A percentile compares a stretch with the other conserved stretches of the same genome.
Conservation (phyloP, 2,797 vertebrate species). For the Pipistrellus kuhlii region DNA sequence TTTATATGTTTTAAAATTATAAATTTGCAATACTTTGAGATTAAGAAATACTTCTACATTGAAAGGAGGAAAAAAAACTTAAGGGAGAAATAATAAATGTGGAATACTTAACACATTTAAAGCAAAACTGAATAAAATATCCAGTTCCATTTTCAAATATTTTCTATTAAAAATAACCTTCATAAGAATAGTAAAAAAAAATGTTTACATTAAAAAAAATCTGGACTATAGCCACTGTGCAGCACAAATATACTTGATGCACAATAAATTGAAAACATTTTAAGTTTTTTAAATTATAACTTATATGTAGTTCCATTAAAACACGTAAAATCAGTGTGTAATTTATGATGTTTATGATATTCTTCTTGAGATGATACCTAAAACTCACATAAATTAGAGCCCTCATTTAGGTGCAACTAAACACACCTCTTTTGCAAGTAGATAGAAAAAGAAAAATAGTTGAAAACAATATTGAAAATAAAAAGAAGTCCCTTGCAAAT, state of each 20-base stretch:
- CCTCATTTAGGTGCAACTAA: background rate
- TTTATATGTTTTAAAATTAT: background rate
- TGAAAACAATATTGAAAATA: slow-evolving; percentile 7
- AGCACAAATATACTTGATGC: background rate
- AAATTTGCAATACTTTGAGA: background rate
- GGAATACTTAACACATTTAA: background rate
- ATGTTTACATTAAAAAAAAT: background rate
- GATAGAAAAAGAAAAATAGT: background rate
- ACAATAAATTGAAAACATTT: background rate
- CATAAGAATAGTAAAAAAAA: slow-evolving; percentile 5
- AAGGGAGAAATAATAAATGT: background rate
- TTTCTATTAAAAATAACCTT: background rate
- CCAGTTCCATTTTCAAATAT: background rate
- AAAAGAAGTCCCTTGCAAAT: background rate
- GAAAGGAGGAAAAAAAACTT: background rate
- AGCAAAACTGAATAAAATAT: background rate
- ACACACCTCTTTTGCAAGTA: background rate
- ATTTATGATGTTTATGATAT: background rate
- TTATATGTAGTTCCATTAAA: background rate
- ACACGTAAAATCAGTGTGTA: background rate
- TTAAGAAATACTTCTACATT: background rate
- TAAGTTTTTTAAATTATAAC: background rate
- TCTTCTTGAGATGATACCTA: background rate
- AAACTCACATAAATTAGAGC: background rate
- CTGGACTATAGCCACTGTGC: background rate